These are phyloP conservation scores for Ochropleura leucogaster DNA, from an alignment of 2,888 invertebrate species.

Conservation along the genomic window DNA sequence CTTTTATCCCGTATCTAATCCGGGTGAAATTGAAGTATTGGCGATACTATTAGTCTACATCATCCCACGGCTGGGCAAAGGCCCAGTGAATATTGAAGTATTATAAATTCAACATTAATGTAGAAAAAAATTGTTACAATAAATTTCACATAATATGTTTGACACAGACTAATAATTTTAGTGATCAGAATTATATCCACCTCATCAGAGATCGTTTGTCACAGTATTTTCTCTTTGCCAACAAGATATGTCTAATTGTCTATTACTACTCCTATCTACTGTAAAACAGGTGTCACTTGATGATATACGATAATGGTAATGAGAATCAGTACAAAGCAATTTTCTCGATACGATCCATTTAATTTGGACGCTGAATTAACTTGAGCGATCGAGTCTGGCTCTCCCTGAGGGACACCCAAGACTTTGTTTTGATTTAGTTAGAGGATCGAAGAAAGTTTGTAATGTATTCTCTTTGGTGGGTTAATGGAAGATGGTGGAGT, in stretches of 20 bases:
- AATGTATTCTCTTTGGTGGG: neutral
- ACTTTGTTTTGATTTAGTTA: slow-evolving; percentile 10
- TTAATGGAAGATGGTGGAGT: neutral
- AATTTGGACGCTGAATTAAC: slow-evolving; percentile 52
- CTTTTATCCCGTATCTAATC: too few species aligned
- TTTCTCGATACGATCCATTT: slow-evolving; percentile 48
- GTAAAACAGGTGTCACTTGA: slow-evolving; percentile 30
- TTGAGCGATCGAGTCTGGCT: slow-evolving; percentile 50
- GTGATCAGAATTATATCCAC: slow-evolving; percentile 14
- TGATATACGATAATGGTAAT: slow-evolving; percentile 51
- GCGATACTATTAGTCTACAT: too few species aligned
- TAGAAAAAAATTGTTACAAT: neutral
- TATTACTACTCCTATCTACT: slow-evolving; percentile 6
- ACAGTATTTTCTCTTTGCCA: slow-evolving; percentile 29
- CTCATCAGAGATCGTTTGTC: slow-evolving; percentile 35
- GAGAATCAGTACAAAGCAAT: slow-evolving; percentile 49
- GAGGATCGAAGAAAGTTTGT: slow-evolving; percentile 29
- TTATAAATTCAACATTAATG: neutral
- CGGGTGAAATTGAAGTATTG: too few species aligned
- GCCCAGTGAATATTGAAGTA: neutral
- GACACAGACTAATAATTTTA: neutral
- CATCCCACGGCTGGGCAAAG: too few species aligned
- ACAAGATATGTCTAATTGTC: neutral
- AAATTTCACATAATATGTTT: too few species aligned
- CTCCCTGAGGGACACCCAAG: slow-evolving; percentile 27